Evolutionary conservation across 2,888 invertebrate species (phyloP), one percentile per base, ranked within the genome.

Genomic region (Steinernema carpocapsae): DNA sequence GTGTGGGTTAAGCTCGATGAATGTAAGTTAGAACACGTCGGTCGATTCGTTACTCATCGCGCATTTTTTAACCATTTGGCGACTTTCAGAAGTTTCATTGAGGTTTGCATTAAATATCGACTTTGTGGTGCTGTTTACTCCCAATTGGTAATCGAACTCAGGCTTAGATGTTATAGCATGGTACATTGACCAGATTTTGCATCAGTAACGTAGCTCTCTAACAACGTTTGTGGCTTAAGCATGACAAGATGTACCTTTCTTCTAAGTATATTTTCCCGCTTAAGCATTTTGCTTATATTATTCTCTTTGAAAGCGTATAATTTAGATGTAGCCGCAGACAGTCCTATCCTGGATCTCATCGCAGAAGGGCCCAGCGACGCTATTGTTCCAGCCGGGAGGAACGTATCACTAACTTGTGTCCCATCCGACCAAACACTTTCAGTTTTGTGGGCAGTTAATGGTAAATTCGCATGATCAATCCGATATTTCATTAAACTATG

Each of bases 1-100:
- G 94, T 95, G 0, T 96, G 83, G 82, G 70, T 85, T 43, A 74
- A 72, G 64, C 22, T 70, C 24, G 77, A 76, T 73, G 78, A 71
- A 45, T 71, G 43, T 45, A 43, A 71, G 43, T 71, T 17, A 22
- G 6, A 14, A 48, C 19, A 7, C 4, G 19, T 37, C 10, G 37
- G 37, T 37, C 4, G 10, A 22, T 29, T 22, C 1, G 1, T n/a
- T 17, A 56, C 24, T 43, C 3, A 64, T 17, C 37, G 37, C 37
- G 19, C 43, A 42, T 24, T 12, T 24, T 19, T 52, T 52, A 19
- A 24, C 52, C 52, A 52, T n/a, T 52, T 37, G n/a, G n/a, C 26
- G 32, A 29, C 22, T 76, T 76, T 71, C 17, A 56, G 26, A 64
- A 37, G 78, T 71, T 43, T 59, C 56, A 71, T 72, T 75, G 37